Base-by-base conservation (phyloP, 2,113 vertebrate species). In the Tachycineta bicolor region DNA sequence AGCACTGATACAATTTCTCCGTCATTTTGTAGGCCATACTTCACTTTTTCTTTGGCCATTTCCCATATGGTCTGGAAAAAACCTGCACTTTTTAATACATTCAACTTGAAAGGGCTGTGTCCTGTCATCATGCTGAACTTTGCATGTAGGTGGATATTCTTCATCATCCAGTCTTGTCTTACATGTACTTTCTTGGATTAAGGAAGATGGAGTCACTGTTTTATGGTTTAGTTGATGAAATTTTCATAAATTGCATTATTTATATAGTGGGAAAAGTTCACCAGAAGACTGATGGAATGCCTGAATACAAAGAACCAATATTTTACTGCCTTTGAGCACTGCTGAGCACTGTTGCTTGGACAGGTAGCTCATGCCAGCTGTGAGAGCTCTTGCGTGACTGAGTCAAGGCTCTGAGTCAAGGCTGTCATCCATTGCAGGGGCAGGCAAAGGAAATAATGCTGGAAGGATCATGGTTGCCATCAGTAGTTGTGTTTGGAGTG, bases 171-270 rank as follows among this genome's bases (percentile, higher is more conserved):
- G 24, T n/a, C 55, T 70, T 86, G 44, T 22, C n/a, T 63, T 77
- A 52, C 81, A 70, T 33, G 5, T 74, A 19, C n/a, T 90, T 87
- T 58, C 44, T 67, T 84, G n/a, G 58, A 34, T 79, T 14, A 68
- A 71, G 77, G 44, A 68, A 64, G 73, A 44, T 44, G 37, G 75
- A 84, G 20, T 65, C 91, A n/a, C 44, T 53, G 18, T 67, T 87
- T 83, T 47, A 74, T 89, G 67, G 77, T 60, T 84, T 80, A 37
- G 24, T 23, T 52, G 58, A 90, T 89, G 28, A 89, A 77, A 88
- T 68, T 75, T 88, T 94, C n/a, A 49, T 82, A 92, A 87, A 82
- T 56, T 82, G 33, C 33, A 64, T 89, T 91, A 60, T 87, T 90
- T 93, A 33, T 68, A 14, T 60, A 12, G 44, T 34, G 65, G 67